Percentiles rank a stretch among this genome's conserved stretches.
Evolutionary conservation across 2,888 invertebrate genomes (phyloP).

Genomic region (Agonopterix heracliana): DNA sequence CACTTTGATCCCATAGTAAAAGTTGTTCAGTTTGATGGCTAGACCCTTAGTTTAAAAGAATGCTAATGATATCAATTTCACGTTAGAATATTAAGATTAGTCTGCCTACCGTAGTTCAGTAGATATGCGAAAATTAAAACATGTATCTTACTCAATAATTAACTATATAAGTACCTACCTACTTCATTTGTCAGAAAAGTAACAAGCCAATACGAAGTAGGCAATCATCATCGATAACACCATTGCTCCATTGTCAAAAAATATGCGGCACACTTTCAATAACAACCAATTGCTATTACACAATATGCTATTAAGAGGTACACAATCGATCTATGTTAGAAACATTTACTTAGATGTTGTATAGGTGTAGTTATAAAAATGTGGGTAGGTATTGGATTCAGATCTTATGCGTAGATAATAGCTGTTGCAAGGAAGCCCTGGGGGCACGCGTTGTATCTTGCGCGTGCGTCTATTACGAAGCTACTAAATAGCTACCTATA

Average conservation of each 20-base stretch:
- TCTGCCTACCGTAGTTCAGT: no score
- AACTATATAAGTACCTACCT: no score
- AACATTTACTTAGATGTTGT: constrained; percentile 53
- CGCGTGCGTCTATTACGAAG: constrained; percentile 38
- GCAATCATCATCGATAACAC: constrained; percentile 6
- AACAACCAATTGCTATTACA: constrained; percentile 33
- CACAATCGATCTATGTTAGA: constrained; percentile 47
- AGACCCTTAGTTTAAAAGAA: no score
- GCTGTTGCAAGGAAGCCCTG: constrained; percentile 44
- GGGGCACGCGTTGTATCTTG: constrained; percentile 34
- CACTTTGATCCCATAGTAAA: no score
- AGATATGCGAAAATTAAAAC: no score
- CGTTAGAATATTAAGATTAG: no score
- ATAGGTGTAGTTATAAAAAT: constrained; percentile 42
- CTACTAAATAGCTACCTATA: constrained; percentile 31
- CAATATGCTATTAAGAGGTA: constrained; percentile 54
- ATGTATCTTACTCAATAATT: no score
- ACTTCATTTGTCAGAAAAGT: not conserved
- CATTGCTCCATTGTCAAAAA: constrained; percentile 16
- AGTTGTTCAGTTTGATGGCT: no score
- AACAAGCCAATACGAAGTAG: not conserved
- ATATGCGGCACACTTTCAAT: constrained; percentile 43
- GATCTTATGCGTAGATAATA: constrained; percentile 45
- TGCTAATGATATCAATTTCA: no score
- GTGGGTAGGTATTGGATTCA: constrained; percentile 13